Percentiles rank a stretch among this genome's conserved stretches.
These are phyloP conservation scores for Copsychus sechellarum DNA, from an alignment of 2,113 vertebrate species.

Conservation along the genomic window DNA sequence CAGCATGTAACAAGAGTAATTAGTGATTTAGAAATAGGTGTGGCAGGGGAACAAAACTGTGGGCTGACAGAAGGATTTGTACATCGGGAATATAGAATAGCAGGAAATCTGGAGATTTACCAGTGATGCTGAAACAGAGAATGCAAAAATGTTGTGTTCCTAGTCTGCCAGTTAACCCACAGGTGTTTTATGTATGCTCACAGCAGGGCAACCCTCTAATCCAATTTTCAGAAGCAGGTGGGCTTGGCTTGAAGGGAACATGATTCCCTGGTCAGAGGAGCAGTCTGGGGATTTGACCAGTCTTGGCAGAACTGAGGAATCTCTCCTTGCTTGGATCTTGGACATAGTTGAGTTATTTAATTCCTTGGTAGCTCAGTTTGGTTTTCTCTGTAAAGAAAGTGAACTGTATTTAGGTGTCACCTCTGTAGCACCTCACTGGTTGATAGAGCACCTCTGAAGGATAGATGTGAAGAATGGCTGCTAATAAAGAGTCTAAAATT, in stretches of 20 bases:
- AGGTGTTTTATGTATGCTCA: background rate
- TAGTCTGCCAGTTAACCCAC: background rate
- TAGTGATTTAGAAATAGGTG: background rate
- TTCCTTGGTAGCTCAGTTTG: background rate
- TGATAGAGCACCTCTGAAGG: background rate
- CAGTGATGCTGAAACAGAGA: background rate
- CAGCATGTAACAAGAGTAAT: background rate
- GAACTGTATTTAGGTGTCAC: background rate
- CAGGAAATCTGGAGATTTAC: background rate
- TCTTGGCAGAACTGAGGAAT: background rate
- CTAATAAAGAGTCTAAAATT: background rate
- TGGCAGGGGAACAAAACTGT: background rate
- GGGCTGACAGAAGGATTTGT: background rate
- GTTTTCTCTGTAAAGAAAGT: background rate
- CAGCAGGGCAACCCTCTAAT: background rate
- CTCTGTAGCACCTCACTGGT: background rate
- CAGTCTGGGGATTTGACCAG: background rate
- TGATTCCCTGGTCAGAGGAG: background rate
- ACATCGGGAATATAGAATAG: background rate
- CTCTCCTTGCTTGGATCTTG: background rate
- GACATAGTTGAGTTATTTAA: background rate
- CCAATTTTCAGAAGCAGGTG: background rate
- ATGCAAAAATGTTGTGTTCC: background rate
- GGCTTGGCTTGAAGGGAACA: background rate
- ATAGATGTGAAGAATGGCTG: background rate